These are phyloP conservation scores for Lichenostomus cassidix DNA, from an alignment of 2,113 vertebrate genomes.

Conservation along the genomic window DNA sequence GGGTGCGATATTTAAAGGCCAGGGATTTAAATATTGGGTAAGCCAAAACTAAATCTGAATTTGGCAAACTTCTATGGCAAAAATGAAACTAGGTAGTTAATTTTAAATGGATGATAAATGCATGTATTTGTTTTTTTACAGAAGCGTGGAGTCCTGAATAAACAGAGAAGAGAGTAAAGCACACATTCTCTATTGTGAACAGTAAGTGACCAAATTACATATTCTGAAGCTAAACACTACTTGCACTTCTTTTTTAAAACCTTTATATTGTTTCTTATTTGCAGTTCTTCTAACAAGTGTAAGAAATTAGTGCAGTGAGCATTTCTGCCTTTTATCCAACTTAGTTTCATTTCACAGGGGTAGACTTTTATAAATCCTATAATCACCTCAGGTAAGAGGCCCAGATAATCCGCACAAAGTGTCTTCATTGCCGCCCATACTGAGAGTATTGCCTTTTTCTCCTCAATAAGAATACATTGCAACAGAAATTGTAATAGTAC, in stretches of 20 bases:
- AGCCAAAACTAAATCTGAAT: neutral
- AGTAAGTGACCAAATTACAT: conserved; percentile 63
- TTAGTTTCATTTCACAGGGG: conserved; percentile 54
- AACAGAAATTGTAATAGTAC: neutral
- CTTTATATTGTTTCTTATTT: neutral
- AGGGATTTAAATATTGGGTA: neutral
- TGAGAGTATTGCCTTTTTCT: neutral
- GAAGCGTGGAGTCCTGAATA: conserved; percentile 51
- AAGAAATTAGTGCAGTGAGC: conserved; percentile 6
- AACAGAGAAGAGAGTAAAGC: conserved; percentile 39
- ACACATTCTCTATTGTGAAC: conserved; percentile 32
- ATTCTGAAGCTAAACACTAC: neutral
- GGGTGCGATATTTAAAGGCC: neutral
- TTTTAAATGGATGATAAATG: neutral
- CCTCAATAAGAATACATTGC: neutral
- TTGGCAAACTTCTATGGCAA: neutral
- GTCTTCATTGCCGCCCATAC: neutral
- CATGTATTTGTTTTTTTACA: conserved; percentile 50
- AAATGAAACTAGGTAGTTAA: neutral
- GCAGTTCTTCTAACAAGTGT: neutral
- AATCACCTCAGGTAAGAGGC: conserved; percentile 65
- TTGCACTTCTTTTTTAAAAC: neutral
- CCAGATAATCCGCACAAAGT: conserved; percentile 42
- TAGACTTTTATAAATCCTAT: conserved; percentile 59
- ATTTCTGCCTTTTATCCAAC: neutral